These are phyloP conservation scores for Clivina fossor DNA, from an alignment of 2,888 invertebrate genomes.

Conservation along the genomic window DNA sequence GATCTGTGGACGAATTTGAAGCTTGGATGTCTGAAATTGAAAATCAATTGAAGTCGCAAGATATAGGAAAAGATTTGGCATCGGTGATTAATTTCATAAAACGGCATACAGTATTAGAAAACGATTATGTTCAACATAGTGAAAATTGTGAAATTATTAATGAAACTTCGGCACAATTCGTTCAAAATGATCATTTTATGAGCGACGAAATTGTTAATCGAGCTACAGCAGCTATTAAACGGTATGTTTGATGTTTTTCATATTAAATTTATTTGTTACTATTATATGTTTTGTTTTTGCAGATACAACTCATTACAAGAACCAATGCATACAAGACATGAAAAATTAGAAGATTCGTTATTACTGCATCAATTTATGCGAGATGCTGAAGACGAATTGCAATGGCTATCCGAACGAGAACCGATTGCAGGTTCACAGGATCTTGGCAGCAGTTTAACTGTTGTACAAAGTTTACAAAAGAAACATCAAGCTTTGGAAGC, in stretches of 20 bases:
- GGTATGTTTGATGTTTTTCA: slow-evolving; percentile 49
- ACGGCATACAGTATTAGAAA: slow-evolving; percentile 80
- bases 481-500: slow-evolving; percentile 91
- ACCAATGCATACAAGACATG: slow-evolving; percentile 86
- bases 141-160: slow-evolving; percentile 80
- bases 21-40: slow-evolving; percentile 92
- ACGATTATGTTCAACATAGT: slow-evolving; percentile 79
- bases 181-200: slow-evolving; percentile 84
- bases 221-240: slow-evolving; percentile 66
- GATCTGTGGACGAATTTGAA: slow-evolving; percentile 90
- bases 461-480: slow-evolving; percentile 88
- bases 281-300: slow-evolving; percentile 26
- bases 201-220: slow-evolving; percentile 79
- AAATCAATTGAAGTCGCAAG: slow-evolving; percentile 68
- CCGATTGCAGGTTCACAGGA: slow-evolving; percentile 71
- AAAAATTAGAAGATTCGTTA: slow-evolving; percentile 89
- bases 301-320: slow-evolving; percentile 81
- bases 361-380: slow-evolving; percentile 85
- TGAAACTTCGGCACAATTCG: slow-evolving; percentile 77
- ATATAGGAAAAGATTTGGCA: slow-evolving; percentile 85
- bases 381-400: slow-evolving; percentile 90
- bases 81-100: slow-evolving; percentile 82
- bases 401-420: slow-evolving; percentile 84
- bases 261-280: background rate
- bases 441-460: slow-evolving; percentile 61